Evolutionary conservation across 2,888 invertebrate species (phyloP), one percentile per base, ranked within the genome.

Genomic region (Chrysomela aeneicollis): DNA sequence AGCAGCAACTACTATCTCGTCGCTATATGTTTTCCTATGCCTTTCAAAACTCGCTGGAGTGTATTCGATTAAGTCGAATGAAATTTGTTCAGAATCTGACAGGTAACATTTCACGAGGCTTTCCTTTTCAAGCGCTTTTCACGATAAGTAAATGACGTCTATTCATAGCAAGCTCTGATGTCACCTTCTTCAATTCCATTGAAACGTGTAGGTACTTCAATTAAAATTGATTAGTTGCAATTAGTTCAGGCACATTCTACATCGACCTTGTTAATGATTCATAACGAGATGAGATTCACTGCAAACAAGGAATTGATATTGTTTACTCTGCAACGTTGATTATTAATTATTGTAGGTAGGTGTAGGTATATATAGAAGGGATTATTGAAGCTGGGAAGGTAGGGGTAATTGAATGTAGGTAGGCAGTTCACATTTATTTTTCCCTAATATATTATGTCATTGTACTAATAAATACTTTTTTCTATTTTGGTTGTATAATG

Each of bases 141-240:
- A 42, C 6, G 15, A 42, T n/a, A 12, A 8, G 42, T 15, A 15
- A 42, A 42, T 15, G 42, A 42, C 42, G 12, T 42, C 42, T 42
- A 42, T 42, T 42, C 42, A 42, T 42, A 15, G 42, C 15, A 10
- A 12, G 12, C 26, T 26, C 26, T 26, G 26, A 26, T 26, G 26
- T 26, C 26, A 35, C 6, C 32, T 35, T 35, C 32, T 35, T 35
- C 10, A 6, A 35, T 35, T 35, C 10, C 4, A 4, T 8, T 42
- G 3, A 42, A 42, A 12, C 42, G 42, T 42, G 42, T n/a, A n/a
- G n/a, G n/a, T 42, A 42, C 42, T 42, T 12, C 42, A 42, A 42
- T 42, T 42, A 42, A 12, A 42, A 42, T 42, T 42, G 42, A 42
- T 42, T 42, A 42, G 42, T 42, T 15, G 42, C 42, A 42, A 42